Percentiles rank a stretch among this genome's conserved stretches.
Evolutionary conservation across 2,113 vertebrate genomes (phyloP).

Genomic region (Leucoraja erinaceus): DNA sequence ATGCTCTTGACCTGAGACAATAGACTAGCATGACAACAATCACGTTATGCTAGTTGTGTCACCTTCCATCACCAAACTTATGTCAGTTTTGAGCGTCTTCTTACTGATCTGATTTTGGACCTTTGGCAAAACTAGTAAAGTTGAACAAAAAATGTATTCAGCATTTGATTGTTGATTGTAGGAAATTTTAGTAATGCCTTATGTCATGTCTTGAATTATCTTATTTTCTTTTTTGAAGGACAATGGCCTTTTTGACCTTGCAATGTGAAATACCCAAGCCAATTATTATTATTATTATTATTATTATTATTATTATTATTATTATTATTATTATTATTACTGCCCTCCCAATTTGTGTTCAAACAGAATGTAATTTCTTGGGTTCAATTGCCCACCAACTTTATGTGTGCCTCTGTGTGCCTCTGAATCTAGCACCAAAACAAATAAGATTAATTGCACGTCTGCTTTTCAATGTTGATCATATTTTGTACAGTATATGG

Average conservation of each 20-base stretch:
- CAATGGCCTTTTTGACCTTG: neutral
- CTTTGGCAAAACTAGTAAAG: neutral
- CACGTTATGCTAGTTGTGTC: neutral
- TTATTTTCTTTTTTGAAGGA: neutral
- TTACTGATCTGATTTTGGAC: neutral
- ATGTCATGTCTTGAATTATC: neutral
- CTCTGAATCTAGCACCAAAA: neutral
- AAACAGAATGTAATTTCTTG: neutral
- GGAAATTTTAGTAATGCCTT: neutral
- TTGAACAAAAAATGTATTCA: neutral
- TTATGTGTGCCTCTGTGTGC: neutral
- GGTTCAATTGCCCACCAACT: neutral
- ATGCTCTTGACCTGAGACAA: too few relatives aligned
- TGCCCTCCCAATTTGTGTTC: neutral
- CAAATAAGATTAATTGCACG: neutral
- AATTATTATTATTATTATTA: neutral
- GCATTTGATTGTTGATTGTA: neutral
- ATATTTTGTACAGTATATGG: neutral
- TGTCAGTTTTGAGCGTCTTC: neutral
- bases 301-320: neutral
- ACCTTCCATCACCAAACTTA: neutral
- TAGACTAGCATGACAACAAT: too few relatives aligned
- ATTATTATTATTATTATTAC: neutral
- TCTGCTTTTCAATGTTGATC: neutral
- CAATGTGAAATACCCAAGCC: neutral